Evolutionary conservation across 1,140 invertebrate genomes (phyloP).

Genomic region (Phortica variegata): DNA sequence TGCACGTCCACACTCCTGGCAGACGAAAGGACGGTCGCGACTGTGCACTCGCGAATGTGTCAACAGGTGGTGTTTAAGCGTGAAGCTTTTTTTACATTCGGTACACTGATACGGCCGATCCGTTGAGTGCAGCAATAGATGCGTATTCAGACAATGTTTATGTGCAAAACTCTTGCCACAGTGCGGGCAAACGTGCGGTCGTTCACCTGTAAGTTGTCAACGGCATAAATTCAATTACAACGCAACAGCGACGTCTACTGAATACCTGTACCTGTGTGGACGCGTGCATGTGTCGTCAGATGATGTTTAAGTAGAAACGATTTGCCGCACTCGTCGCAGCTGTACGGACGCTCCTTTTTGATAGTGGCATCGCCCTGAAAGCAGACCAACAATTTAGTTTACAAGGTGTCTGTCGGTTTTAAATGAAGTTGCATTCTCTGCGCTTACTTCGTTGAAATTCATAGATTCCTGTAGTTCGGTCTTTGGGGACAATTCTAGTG

Average conservation of each 20-base stretch:
- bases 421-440: constrained; percentile 7
- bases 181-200: constrained; percentile 78
- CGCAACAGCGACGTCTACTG: neutral
- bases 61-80: constrained; percentile 76
- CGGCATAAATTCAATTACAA: constrained; percentile 2
- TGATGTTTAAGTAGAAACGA: constrained; percentile 81
- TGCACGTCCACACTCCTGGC: constrained; percentile 75
- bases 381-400: constrained; percentile 1
- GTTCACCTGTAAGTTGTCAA: constrained; percentile 66
- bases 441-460: constrained; percentile 54
- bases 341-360: constrained; percentile 73
- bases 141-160: constrained; percentile 81
- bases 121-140: constrained; percentile 76
- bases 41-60: constrained; percentile 76
- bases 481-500: constrained; percentile 56
- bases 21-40: constrained; percentile 77
- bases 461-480: constrained; percentile 56
- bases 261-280: constrained; percentile 66
- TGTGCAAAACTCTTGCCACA: constrained; percentile 85
- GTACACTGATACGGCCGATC: constrained; percentile 79
- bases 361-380: constrained; percentile 47
- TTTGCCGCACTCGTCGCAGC: constrained; percentile 79
- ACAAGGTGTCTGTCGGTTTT: constrained; percentile 9
- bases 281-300: constrained; percentile 75
- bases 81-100: constrained; percentile 85